phyloP scores from a whole-genome alignment of 1,140 invertebrate species.

The Zaprionus camerounensis region DNA sequence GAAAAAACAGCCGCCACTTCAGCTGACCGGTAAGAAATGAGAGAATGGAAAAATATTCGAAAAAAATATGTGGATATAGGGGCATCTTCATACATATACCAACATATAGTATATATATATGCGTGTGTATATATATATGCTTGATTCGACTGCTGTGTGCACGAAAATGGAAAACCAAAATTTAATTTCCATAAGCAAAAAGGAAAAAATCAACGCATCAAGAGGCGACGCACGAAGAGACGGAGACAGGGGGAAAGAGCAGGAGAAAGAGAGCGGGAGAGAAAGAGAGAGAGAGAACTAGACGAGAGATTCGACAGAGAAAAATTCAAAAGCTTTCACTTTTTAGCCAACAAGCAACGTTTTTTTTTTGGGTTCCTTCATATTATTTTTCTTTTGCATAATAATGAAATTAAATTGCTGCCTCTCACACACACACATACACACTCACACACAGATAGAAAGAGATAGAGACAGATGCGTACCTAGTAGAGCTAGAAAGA shows the following conservation, averaged over 20 bases:
- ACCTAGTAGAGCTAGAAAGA: conserved; percentile 13
- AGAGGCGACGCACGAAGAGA: conserved; percentile 7
- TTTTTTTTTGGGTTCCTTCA: conserved; percentile 24
- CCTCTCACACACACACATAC: conserved; percentile 24
- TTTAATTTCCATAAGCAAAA: conserved; percentile 53
- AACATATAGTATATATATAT: conserved; percentile 2
- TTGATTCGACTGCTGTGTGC: conserved; percentile 23
- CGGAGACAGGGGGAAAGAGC: background rate
- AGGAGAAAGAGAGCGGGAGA: background rate
- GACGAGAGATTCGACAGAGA: conserved; percentile 15
- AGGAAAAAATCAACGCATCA: conserved; percentile 37
- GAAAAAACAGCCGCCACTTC: conserved; percentile 25
- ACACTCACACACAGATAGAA: background rate
- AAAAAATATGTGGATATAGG: conserved; percentile 7
- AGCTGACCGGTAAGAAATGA: conserved; percentile 30
- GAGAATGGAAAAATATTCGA: conserved; percentile 1
- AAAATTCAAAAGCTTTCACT: conserved; percentile 56
- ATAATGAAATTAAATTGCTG: conserved; percentile 60
- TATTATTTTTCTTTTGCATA: conserved; percentile 54
- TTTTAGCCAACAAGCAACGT: conserved; percentile 38
- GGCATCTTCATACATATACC: conserved; percentile 5
- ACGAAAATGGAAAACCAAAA: conserved; percentile 50
- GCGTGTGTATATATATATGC: conserved; percentile 4
- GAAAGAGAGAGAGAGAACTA: background rate
- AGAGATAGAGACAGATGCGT: conserved; percentile 4